A percentile compares a stretch with the other conserved stretches of the same genome.
Conservation (phyloP, 1,140 invertebrate species). For the Agrilus planipennis region DNA sequence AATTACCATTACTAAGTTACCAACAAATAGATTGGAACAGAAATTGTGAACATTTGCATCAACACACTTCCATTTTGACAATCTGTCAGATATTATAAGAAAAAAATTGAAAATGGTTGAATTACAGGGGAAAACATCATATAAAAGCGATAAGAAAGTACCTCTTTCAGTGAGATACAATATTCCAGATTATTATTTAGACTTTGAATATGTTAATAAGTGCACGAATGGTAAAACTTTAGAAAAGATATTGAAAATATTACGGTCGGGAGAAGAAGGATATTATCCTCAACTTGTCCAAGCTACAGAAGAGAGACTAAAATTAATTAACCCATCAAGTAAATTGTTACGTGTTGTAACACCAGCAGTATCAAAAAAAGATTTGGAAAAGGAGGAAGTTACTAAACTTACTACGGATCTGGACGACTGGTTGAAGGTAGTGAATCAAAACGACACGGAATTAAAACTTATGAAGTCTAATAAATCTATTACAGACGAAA, state of each 20-base stretch:
- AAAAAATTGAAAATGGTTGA: too few relatives aligned
- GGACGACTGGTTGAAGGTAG: conserved; percentile 18
- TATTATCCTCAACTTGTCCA: conserved; percentile 45
- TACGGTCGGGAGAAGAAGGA: conserved; percentile 57
- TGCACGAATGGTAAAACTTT: conserved; percentile 42
- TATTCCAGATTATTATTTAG: conserved; percentile 46
- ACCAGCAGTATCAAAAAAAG: conserved; percentile 35
- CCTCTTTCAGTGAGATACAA: conserved; percentile 36
- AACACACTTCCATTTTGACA: too few relatives aligned
- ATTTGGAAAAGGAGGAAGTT: conserved; percentile 31
- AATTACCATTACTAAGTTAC: too few relatives aligned
- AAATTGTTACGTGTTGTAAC: conserved; percentile 37
- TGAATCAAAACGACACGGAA: conserved; percentile 22
- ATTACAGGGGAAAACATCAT: not conserved
- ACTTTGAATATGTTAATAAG: conserved; percentile 43
- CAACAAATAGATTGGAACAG: too few relatives aligned
- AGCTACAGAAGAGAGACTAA: conserved; percentile 42
- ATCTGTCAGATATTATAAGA: too few relatives aligned
- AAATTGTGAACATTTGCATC: too few relatives aligned
- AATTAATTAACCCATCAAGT: conserved; percentile 41
- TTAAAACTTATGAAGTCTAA: conserved; percentile 14
- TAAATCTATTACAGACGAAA: conserved; percentile 11
- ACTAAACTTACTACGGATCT: conserved; percentile 35
- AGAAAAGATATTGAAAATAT: conserved; percentile 46
- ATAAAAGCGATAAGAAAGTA: not conserved